A percentile compares a stretch with the other conserved stretches of the same genome.
Conservation (phyloP, 2,888 invertebrate genomes). For the Siphonodentalium dalli region DNA sequence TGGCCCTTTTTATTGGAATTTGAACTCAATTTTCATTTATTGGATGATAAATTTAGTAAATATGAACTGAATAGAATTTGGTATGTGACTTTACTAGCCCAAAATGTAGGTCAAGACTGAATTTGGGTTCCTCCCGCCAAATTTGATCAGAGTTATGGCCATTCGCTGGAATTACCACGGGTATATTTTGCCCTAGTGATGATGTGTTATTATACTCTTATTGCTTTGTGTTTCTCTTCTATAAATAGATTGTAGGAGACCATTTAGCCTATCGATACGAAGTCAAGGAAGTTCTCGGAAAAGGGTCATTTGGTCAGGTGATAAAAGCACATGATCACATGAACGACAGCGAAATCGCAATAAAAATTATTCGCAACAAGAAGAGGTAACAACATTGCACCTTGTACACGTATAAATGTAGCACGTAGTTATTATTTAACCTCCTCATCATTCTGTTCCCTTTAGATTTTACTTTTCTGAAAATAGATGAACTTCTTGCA, state of each 20-base stretch:
- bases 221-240: background rate
- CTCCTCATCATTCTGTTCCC: background rate
- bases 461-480: background rate
- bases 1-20: too few relatives aligned
- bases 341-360: slow-evolving; percentile 86
- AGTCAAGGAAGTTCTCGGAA: slow-evolving; percentile 92
- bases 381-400: slow-evolving; percentile 65
- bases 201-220: background rate
- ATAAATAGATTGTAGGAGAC: slow-evolving; percentile 84
- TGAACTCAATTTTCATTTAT: too few relatives aligned
- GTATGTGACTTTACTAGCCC: too few relatives aligned
- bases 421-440: background rate
- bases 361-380: slow-evolving; percentile 82
- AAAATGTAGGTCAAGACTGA: too few relatives aligned
- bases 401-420: background rate
- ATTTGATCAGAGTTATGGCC: too few relatives aligned
- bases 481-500: too few relatives aligned
- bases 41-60: too few relatives aligned
- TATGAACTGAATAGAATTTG: too few relatives aligned
- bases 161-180: too few relatives aligned
- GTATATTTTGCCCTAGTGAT: too few relatives aligned
- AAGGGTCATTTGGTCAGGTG: slow-evolving; percentile 95
- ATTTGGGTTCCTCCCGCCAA: too few relatives aligned
- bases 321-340: slow-evolving; percentile 91
- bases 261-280: slow-evolving; percentile 93